Evolutionary conservation across 1,140 invertebrate genomes (phyloP), one percentile per base, ranked within the genome.

Genomic region (Panulirus ornatus): DNA sequence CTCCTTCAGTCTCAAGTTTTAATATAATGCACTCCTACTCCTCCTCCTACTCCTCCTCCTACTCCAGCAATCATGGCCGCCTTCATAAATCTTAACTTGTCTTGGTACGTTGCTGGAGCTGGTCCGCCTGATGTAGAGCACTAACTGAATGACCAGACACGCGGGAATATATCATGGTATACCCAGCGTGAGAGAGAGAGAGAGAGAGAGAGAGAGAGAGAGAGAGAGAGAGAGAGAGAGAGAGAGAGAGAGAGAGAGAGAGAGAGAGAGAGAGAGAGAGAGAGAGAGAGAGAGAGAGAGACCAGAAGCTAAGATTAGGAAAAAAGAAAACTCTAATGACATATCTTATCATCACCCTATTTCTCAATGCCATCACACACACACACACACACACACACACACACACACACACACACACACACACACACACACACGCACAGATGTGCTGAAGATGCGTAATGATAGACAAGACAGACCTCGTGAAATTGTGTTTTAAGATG

Each of bases 191-290:
- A 42, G 40, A 42, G 73, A 47, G 42, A 79, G 76, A 47, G 22
- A 47, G 76, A n/a, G 44, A 44, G 76, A n/a, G 76, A 79, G 76
- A 42, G 76, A 22, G 38, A 14, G 44, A 47, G 34, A 76, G 22
- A 76, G 8, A 76, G 11, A 76, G 30, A 76, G 11, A 38, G 73
- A 76, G 73, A 36, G 9, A 76, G 73, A 76, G 14, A 76, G 40
- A 11, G 16, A 9, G 40, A 38, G n/a, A 63, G 1, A 22, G 58
- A 6, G 27, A 6, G 66, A 70, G 22, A 73, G 70, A 73, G n/a
- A 22, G n/a, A 38, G n/a, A 22, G 70, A 73, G n/a, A 36, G 70
- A 73, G n/a, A 30, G 34, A 73, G n/a, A 70, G 1, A 38, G 2
- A 2, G 11, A 73, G 70, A 2, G 27, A 73, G n/a, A 34, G n/a